Evolutionary conservation across 2,888 invertebrate genomes (phyloP).

Genomic region (Willowsia nigromaculata): DNA sequence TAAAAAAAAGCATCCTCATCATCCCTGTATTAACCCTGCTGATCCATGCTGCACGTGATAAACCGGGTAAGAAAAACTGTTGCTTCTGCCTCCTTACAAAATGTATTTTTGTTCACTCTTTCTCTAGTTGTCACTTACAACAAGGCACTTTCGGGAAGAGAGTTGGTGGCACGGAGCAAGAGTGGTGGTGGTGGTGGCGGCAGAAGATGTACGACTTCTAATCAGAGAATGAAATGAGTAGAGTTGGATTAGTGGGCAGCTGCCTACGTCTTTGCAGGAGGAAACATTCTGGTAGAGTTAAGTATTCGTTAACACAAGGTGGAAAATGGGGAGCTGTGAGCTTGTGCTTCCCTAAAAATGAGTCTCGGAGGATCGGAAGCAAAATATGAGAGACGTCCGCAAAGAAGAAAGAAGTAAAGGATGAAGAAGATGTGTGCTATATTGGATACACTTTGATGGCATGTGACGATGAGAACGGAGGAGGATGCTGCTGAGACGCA

Average conservation of each 20-base stretch:
- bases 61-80: neutral
- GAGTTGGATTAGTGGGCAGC: constrained; percentile 2
- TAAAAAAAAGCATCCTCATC: neutral
- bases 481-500: constrained; percentile 3
- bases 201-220: constrained; percentile 29
- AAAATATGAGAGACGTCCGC: constrained; percentile 1
- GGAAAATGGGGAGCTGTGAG: constrained; percentile 11
- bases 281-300: constrained; percentile 13
- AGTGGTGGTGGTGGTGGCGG: constrained; percentile 13
- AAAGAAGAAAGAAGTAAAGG: neutral
- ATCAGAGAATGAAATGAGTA: constrained; percentile 32
- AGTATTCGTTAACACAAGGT: constrained; percentile 12
- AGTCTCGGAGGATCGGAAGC: constrained; percentile 26
- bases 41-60: neutral
- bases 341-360: constrained; percentile 35
- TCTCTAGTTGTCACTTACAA: neutral
- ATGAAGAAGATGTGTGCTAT: neutral
- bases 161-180: neutral
- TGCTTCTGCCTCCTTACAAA: constrained; percentile 4
- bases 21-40: neutral
- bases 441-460: neutral
- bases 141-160: constrained; percentile 48
- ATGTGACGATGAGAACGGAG: neutral
- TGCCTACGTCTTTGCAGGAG: neutral
- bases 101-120: neutral